Base-by-base conservation (phyloP, 2,113 vertebrate species). In the Ptyas mucosa region DNA sequence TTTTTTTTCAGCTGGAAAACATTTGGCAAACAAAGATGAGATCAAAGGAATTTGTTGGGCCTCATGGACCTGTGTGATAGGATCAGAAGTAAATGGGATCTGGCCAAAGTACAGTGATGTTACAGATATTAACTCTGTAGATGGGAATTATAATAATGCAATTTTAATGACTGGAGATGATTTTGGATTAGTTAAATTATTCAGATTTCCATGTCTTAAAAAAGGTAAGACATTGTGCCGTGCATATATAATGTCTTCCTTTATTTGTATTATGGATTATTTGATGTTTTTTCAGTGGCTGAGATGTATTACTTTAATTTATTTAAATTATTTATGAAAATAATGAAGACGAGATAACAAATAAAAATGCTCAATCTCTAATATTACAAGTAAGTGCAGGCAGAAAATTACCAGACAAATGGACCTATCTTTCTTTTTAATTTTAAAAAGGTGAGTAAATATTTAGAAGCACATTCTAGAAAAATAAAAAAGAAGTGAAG, bases 61-160 rank as follows among this genome's bases (percentile, higher is more conserved):
- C 90, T 99, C 99, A 0, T 99, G 99, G 99, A 99, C 99, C 0
- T 98, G 99, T 8, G 98, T 99, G n/a, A 95, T 99, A 24, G 99
- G 99, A 2, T 95, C 98, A 0, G 99, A 99, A 97, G 99, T 99
- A 86, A 99, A 97, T 89, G 99, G 99, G 55, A 99, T 99, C 97
- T 99, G 99, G 98, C 98, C 99, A 86, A 99, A 99, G 93, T 99
- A 99, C 91, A 98, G 98, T 58, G 98, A 98, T 1, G 20, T 98
- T 55, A 99, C 96, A 9, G 98, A 98, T 61, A 97, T 99, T 93
- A 99, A 99, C 96, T 99, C 99, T 10, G 99, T 99, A 95, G 99
- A 99, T 53, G 99, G 99, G 85, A 99, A 99, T 98, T 99, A 99
- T 96, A 99, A 93, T 96, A 98, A 98, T 52, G 98, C 98, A 0